Evolutionary conservation across 1,140 invertebrate species (phyloP), one percentile per base, ranked within the genome.

Genomic region (Bombus waltoni): DNA sequence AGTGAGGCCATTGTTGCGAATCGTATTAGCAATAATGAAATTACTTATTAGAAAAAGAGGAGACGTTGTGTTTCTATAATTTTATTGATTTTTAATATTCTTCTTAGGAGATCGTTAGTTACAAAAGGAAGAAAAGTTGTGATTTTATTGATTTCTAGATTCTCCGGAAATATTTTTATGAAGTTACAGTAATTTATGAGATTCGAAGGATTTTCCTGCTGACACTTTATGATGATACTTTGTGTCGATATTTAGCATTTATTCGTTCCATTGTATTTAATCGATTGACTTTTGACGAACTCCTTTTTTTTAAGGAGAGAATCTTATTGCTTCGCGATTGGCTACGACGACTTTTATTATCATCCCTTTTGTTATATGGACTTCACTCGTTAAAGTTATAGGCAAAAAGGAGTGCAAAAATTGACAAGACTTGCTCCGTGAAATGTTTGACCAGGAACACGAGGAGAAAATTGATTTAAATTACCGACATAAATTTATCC

Each of bases 391-490:
- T 38, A 68, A 68, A 15, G 11, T 28, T 71, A 28, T 10, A 13
- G 11, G 22, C 9, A 15, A 40, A 40, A 68, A 38, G 5, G 18
- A 68, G 2, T 22, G 18, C 18, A 22, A 18, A 22, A 38, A 68
- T 68, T 35, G 18, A 18, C 9, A 35, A 5, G 18, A 15, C 66
- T 9, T 22, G 66, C 3, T 28, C 38, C 10, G 5, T 40, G 32
- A 25, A 53, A 35, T 8, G 40, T 32, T 76, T 42, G 40, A 35
- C 59, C 22, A 70, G 66, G 62, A 72, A 59, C 59, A 38, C 18
- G 22, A 28, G 10, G 38, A 25, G 11, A 4, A 65, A 78, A 78
- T 78, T 44, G 18, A 78, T 78, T 78, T 62, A 22, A 65, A 78
- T 62, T 65, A 25, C 15, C 18, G 18, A 4, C 38, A 42, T 65